Conservation (phyloP, 1,140 invertebrate genomes). For the Proales similis region DNA sequence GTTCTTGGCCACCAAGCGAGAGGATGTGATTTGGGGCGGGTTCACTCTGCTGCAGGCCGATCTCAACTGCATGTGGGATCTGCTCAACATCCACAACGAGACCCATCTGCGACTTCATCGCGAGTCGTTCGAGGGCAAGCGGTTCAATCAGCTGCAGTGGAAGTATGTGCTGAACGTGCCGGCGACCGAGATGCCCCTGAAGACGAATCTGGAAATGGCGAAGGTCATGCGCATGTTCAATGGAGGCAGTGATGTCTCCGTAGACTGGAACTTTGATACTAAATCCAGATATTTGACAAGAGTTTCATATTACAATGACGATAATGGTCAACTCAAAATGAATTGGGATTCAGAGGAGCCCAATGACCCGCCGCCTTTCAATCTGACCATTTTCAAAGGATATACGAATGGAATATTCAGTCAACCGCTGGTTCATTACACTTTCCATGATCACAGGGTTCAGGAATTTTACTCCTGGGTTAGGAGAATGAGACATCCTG, state of each 20-base stretch:
- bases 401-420: conserved; percentile 43
- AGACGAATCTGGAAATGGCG: conserved; percentile 11
- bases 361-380: conserved; percentile 39
- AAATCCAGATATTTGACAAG: neutral
- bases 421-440: conserved; percentile 42
- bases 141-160: neutral
- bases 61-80: conserved; percentile 44
- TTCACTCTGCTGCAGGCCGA: conserved; percentile 42
- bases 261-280: conserved; percentile 26
- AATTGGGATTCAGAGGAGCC: conserved; percentile 15
- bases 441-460: conserved; percentile 38
- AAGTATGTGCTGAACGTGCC: conserved; percentile 15
- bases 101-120: neutral
- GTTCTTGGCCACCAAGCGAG: conserved; percentile 41
- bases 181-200: conserved; percentile 16
- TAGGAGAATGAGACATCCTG: conserved; percentile 41
- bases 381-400: conserved; percentile 42
- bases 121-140: too few relatives aligned
- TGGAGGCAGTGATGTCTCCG: conserved; percentile 41
- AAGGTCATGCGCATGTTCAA: conserved; percentile 21
- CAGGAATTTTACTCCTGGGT: conserved; percentile 43
- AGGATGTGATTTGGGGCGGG: conserved; percentile 41
- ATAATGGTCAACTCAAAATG: neutral
- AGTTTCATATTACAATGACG: conserved; percentile 39
- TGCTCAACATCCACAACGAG: conserved; percentile 26